Evolutionary conservation across 2,113 vertebrate genomes (phyloP), one percentile per base, ranked within the genome.

Genomic region (Columbina picui): DNA sequence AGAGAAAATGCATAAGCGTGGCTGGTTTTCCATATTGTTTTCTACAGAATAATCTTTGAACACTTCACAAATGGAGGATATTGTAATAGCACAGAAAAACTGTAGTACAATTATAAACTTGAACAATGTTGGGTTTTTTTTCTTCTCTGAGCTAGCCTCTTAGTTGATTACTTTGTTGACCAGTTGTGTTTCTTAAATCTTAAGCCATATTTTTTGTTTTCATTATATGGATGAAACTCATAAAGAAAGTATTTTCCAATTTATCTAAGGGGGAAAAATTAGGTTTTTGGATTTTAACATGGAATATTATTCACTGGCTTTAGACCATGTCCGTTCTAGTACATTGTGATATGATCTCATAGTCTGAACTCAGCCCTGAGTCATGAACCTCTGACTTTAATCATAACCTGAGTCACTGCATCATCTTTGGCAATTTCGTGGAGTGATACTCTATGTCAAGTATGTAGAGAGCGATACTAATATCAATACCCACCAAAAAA

Each of bases 11-110:
- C 4, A 0, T 47, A 76, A 83, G 49, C 1, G 0, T 76, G 69
- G 34, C 73, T 95, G 43, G 45, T 77, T 95, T 93, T 50, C 68
- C 78, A 19, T 52, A 55, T 56, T 90, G 63, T 84, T 86, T 95
- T 32, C 71, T 90, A 34, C 27, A 61, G 63, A 95, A 82, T 27
- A 85, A 86, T 84, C 67, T 71, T 89, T 78, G 57, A 78, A 86
- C 22, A 13, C 32, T 77, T 93, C 34, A 75, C 64, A 95, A 76
- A 87, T 73, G 34, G 86, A 90, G 53, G 26, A 34, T 74, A 67
- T 61, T 82, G 69, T 61, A 84, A 39, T 57, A 67, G 39, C 41
- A 71, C 41, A 41, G 27, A 19, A 36, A 68, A 50, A 87, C 63
- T 53, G 20, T 49, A 53, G 53, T 53, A 69, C 49, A 53, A 39